Base-by-base conservation (phyloP, 2,113 vertebrate species). In the Willisornis vidua region DNA sequence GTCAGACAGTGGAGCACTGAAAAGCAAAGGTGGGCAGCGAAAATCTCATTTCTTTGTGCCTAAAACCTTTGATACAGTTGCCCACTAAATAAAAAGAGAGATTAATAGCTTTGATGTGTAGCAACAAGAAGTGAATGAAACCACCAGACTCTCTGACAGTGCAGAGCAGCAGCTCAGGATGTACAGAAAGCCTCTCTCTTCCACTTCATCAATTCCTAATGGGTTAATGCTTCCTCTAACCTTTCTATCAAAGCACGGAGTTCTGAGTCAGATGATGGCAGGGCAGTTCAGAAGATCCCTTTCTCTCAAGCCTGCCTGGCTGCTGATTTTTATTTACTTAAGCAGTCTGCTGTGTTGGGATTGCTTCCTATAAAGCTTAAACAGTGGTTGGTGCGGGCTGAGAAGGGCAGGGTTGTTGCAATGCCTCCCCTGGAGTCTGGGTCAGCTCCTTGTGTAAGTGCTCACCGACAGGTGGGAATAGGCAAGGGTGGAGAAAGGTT, bases 401-500 rank as follows among this genome's bases (percentile, higher is more conserved):
- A 94, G 95, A 89, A 94, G 91, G 92, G 95, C 45, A 84, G 94
- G 41, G 72, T 68, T 96, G 68, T 65, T 88, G 93, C 85, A 85
- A 85, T 49, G 88, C 92, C 83, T 93, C 89, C 93, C 93, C 90
- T 84, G 89, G 75, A 91, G 93, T 81, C 90, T 95, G 96, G 96
- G 96, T 96, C 95, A 95, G 93, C 93, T 19, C 7, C 95, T 95
- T 96, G 87, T 96, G 96, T 92, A 97, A 96, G 94, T 94, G 95
- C 62, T 18, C 94, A 93, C 97, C 98, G 98, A 97, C 97, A 98
- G 98, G 97, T 98, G 95, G 91, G 96, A 97, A 83, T 96, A 90
- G 94, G 78, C 92, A 91, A 87, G 95, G 96, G 91, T 57, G 85
- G 89, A 93, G 93, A 78, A 94, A 82, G 55, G 75, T 31, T 62